Evolutionary conservation across 2,113 vertebrate species (phyloP), one percentile per base, ranked within the genome.

Genomic region (Panthera leo): DNA sequence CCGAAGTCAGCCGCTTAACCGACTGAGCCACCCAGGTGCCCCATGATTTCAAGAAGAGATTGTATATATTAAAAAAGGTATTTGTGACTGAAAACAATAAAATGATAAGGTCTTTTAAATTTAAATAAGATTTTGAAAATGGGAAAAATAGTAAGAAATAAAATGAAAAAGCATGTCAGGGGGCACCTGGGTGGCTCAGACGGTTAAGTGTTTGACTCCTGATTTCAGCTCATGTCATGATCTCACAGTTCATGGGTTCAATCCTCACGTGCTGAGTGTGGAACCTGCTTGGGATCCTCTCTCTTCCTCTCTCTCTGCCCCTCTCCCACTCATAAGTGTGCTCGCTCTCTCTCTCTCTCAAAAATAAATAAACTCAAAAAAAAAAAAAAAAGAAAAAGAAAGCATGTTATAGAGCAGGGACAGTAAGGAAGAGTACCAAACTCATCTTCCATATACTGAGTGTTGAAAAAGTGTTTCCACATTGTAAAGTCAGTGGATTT

Each of bases 51-150:
- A 29, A 27, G 48, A 67, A 73, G 19, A 79, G 92, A 34, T 42
- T 23, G 3, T 0, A 48, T 25, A 48, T 85, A 18, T 58, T 80
- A 67, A 63, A 65, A 87, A 70, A 55, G 3, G 5, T 2, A 79
- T 45, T 10, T 61, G 4, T 84, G 12, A 51, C 27, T 21, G 51
- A 82, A 36, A 91, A 42, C 1, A 71, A 42, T 42, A 55, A 58
- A 87, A 29, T 67, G 27, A 70, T 42, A 65, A 93, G 5, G 1
- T 68, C 0, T n/a, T 85, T 93, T 67, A 53, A 70, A 19, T 70
- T 61, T 75, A 85, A 89, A 18, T 34, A 67, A 48, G 4, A 42
- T 82, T 79, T 94, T 58, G 4, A 89, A 80, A 94, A 88, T 89
- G 48, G 8, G 13, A 71, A 53, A 88, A 68, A 75, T 4, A 67